Base-by-base conservation (phyloP, 2,797 vertebrate genomes). In the Emys orbicularis region DNA sequence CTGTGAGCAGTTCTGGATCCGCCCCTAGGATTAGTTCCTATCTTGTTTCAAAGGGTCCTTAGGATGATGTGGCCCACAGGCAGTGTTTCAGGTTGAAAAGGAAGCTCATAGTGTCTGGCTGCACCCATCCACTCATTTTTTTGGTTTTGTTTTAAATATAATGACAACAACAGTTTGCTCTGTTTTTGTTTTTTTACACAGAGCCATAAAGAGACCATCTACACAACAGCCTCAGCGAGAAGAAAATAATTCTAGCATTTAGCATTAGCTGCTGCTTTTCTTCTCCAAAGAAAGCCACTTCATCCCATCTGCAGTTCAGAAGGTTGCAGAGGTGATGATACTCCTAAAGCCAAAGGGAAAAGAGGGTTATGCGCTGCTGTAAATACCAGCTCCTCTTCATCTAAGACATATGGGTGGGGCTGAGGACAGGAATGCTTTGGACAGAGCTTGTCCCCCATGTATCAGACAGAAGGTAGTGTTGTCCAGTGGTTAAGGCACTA, bases 61-160 rank as follows among this genome's bases (percentile, higher is more conserved):
- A 52, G 92, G 86, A 92, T 37, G 90, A 93, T 82, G 27, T n/a
- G 92, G 91, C 95, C 97, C 94, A 94, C 92, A 96, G 97, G 95
- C 96, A 96, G 83, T 96, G 93, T 95, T 95, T 95, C 89, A 83
- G 95, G 95, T 96, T 97, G 93, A 97, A 97, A 97, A 91, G 83
- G 86, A 47, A 57, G 31, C 8, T 91, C 25, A 1, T 9, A 37
- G 84, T 68, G 72, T 90, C 92, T 97, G 94, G n/a, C 92, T 96
- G 94, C 80, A 76, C 93, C 74, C 79, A 41, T 93, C 83, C 79
- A 81, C 84, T 56, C 0, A 0, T 5, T 74, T 34, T 82, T 12
- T 27, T 47, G 49, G 34, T 68, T 56, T 79, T 95, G 79, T 96
- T 94, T 93, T 82, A 89, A 94, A 94, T 81, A 21, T 86, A 95